Evolutionary conservation across 1,140 invertebrate species (phyloP), one percentile per base, ranked within the genome.

Genomic region (Sogatella furcifera): DNA sequence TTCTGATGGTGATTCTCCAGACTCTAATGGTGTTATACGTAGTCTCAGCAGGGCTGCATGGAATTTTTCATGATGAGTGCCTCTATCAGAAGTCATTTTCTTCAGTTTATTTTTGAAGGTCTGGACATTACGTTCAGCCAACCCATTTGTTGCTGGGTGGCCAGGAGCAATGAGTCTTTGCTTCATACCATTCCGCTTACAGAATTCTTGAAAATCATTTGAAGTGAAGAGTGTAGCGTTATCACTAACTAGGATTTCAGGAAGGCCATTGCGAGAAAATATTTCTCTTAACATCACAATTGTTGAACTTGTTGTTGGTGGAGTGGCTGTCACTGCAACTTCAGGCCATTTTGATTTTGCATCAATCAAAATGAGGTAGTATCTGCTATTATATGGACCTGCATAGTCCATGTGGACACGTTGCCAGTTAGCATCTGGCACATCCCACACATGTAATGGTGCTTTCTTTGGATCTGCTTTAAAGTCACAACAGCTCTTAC

Each of bases 321-420:
- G 52, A 42, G 46, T 22, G 14, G 24, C 22, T 8, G 15, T 8
- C 5, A 61, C 42, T 13, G 6, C 38, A n/a, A 71, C 57, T 64
- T 67, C 68, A 22, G 63, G 61, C 70, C 71, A 70, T 59, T 69
- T 70, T 38, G 70, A 70, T 55, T 64, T 64, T 21, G 66, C 62
- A 67, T 79, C 77, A 0, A 73, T 67, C 3, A 75, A 57, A 19
- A 78, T 67, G 13, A 77, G 58, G 61, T 73, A 77, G 61, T 64
- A 70, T 55, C 69, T 61, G 1, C 65, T 66, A 38, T 68, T 49
- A 46, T 74, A 71, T n/a, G 72, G 75, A 11, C 76, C 75, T 5
- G 24, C 24, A 72, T 72, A 78, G 64, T 80, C 80, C 0, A 76
- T 66, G 61, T 81, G 76, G 0, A 80, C 41, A 52, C 76, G 64